Base-by-base conservation (phyloP, 1,140 invertebrate species). In the Pararge aegeria region DNA sequence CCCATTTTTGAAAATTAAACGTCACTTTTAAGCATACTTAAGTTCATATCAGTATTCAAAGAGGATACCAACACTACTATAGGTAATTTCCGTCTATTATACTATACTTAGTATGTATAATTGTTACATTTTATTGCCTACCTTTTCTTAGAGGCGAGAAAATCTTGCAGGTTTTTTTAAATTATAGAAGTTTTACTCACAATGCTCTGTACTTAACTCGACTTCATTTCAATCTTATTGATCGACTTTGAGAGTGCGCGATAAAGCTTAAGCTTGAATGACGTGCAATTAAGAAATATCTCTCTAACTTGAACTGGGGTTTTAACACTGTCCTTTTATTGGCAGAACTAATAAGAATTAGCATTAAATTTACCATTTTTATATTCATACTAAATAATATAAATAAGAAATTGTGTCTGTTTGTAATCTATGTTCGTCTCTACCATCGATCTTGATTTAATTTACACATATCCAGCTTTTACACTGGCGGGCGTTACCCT, bases 231-330 rank as follows among this genome's bases (percentile, higher is more conserved):
- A 29, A 29, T 55, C 24, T 46, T 55, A 55, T 55, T 55, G 53
- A 55, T 55, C 53, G 40, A 55, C 53, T 55, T 44, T 19, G 53
- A 46, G 53, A 55, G 53, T 55, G 53, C 40, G 53, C 38, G 53
- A 40, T 55, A 46, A 55, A 55, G 53, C 29, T 40, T 27, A 42
- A 55, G 37, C 53, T 46, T 42, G 34, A 30, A 55, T 10, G 40
- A 55, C 53, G 40, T 46, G 13, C 53, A 55, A 46, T 55, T 55
- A 40, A 38, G 38, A 44, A 55, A 44, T 5, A 46, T n/a, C 42
- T 46, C 20, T 46, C 18, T 20, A 46, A 46, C 42, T 46, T 20
- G 5, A 20, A 46, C 42, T 2, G 5, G 12, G 18, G 10, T 2
- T 20, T 46, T 46, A n/a, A 16, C 16, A 20, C 12, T 46, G 20